Evolutionary conservation across 2,797 vertebrate species (phyloP).

Genomic region (Philypnodon macrostomus): DNA sequence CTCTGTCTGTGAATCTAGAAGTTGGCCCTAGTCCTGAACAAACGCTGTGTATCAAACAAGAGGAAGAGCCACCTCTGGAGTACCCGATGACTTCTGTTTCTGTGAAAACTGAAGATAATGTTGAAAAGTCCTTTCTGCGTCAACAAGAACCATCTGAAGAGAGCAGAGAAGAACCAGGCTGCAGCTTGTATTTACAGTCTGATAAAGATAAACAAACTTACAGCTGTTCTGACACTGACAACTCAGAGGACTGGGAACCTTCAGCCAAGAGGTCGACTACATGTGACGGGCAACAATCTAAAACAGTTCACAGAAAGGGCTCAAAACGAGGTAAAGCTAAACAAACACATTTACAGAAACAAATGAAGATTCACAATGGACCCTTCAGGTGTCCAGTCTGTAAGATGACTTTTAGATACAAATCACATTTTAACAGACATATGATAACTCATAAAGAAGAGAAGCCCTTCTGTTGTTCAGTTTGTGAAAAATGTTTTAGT

Average conservation of each 20-base stretch:
- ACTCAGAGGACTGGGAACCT: background rate
- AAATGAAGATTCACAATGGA: no score
- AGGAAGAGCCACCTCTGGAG: background rate
- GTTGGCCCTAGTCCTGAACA: background rate
- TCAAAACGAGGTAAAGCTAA: no score
- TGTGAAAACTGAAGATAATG: background rate
- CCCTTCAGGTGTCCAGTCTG: no score
- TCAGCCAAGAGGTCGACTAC: background rate
- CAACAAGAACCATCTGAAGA: background rate
- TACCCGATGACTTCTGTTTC: background rate
- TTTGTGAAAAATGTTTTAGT: no score
- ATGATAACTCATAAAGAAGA: no score
- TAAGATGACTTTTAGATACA: no score
- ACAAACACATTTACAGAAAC: no score
- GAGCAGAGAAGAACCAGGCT: background rate
- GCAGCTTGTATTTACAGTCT: background rate
- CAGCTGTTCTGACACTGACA: background rate
- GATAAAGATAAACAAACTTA: background rate
- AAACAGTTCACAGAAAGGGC: no score
- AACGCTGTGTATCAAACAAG: background rate
- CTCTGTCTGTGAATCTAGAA: background rate
- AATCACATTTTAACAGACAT: no score
- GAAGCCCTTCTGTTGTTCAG: no score
- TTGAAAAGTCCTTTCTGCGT: background rate
- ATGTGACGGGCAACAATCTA: no score